Conservation (phyloP, 2,797 vertebrate species). For the Sebastes kiyomatsui region DNA sequence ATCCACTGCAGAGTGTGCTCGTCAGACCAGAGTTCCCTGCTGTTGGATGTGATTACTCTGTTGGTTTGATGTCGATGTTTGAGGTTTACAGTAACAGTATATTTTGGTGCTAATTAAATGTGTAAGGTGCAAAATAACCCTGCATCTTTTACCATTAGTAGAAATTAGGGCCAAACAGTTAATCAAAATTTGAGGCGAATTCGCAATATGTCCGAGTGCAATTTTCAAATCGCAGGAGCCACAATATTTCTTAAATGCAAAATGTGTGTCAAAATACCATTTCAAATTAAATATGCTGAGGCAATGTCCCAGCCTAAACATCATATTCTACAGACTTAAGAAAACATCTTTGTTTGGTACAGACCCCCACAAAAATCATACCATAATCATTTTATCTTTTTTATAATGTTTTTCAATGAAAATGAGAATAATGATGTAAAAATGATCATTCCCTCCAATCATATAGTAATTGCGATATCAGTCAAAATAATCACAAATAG, state of each 20-base stretch:
- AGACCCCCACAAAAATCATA: not conserved
- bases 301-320: not conserved
- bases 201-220: not conserved
- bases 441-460: not conserved
- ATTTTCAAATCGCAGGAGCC: too few species aligned
- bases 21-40: too few species aligned
- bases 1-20: not conserved
- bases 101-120: not conserved
- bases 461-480: not conserved
- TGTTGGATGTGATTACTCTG: not conserved
- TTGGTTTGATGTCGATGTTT: not conserved
- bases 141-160: not conserved
- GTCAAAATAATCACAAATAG: not conserved
- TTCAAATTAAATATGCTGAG: not conserved
- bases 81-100: not conserved
- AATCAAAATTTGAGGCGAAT: not conserved
- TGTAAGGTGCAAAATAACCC: not conserved
- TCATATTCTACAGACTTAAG: not conserved
- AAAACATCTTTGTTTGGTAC: not conserved
- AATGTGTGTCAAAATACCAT: not conserved
- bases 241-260: not conserved
- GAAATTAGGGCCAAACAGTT: not conserved
- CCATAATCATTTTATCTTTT: not conserved
- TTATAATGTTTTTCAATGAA: not conserved
- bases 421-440: not conserved